phyloP scores from a whole-genome alignment of 2,797 vertebrate genomes.

The Platyrinchus mystaceus region DNA sequence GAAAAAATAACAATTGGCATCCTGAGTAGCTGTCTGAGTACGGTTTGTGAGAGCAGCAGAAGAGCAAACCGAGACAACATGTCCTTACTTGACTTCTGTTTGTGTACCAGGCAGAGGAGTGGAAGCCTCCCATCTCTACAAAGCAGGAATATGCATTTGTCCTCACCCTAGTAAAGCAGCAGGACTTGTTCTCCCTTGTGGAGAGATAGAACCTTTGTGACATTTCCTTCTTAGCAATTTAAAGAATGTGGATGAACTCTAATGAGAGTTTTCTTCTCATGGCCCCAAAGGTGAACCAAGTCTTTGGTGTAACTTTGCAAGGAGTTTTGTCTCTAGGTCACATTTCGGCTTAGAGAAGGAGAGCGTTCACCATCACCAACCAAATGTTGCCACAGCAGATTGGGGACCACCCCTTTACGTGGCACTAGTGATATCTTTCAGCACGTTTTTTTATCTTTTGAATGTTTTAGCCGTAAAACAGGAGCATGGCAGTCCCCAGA shows the following conservation, averaged over 20 bases:
- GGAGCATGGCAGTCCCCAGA: background rate
- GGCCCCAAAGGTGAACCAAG: background rate
- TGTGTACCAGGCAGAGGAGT: background rate
- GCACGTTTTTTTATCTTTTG: background rate
- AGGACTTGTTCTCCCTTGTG: background rate
- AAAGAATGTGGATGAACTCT: background rate
- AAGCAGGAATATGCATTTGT: background rate
- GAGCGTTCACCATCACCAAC: background rate
- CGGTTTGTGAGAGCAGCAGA: background rate
- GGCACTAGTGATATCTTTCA: background rate
- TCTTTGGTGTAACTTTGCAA: background rate
- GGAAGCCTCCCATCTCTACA: background rate
- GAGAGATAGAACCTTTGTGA: background rate
- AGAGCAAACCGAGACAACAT: background rate
- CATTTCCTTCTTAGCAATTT: background rate
- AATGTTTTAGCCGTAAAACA: background rate
- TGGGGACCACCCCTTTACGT: background rate
- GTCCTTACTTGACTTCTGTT: slow-evolving; percentile 16
- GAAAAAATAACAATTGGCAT: background rate
- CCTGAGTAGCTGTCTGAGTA: background rate
- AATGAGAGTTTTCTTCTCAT: background rate
- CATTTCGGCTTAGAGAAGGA: background rate
- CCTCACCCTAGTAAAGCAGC: background rate
- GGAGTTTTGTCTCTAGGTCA: background rate
- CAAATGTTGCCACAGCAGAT: background rate